Percentiles rank a stretch among this genome's conserved stretches.
Conservation (phyloP, 2,113 vertebrate species). For the Pseudorasbora parva region DNA sequence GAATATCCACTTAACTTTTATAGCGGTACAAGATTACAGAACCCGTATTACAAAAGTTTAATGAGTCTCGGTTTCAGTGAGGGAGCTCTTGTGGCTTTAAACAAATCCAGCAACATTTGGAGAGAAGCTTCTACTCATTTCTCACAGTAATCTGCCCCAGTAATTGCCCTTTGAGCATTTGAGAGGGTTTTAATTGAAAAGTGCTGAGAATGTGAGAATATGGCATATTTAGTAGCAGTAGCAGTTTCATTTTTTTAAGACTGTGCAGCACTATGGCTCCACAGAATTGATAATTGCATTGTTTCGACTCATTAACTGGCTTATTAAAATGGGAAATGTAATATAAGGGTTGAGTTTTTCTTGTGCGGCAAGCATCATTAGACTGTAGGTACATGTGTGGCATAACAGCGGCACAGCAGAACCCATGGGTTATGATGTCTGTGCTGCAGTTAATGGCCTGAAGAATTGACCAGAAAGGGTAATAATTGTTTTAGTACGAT, state of each 20-base stretch:
- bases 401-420: background rate
- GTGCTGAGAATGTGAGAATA: constrained; percentile 64
- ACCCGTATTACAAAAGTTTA: constrained; percentile 61
- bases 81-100: constrained; percentile 7
- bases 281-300: constrained; percentile 71
- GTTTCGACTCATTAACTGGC: constrained; percentile 71
- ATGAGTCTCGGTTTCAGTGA: constrained; percentile 53
- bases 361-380: constrained; percentile 36
- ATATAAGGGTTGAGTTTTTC: constrained; percentile 18
- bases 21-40: constrained; percentile 54
- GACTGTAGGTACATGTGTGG: constrained; percentile 28
- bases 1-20: constrained; percentile 65
- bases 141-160: constrained; percentile 62
- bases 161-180: constrained; percentile 67
- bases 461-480: constrained; percentile 33
- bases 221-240: constrained; percentile 64
- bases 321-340: constrained; percentile 62
- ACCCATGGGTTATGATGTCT: background rate
- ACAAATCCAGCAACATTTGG: constrained; percentile 30
- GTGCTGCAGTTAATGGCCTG: constrained; percentile 33
- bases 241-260: constrained; percentile 39
- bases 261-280: constrained; percentile 55
- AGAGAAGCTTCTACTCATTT: constrained; percentile 37
- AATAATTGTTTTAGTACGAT: constrained; percentile 21
- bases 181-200: constrained; percentile 64